phyloP scores from a whole-genome alignment of 2,797 vertebrate species.

The Clarias laeviceps region DNA sequence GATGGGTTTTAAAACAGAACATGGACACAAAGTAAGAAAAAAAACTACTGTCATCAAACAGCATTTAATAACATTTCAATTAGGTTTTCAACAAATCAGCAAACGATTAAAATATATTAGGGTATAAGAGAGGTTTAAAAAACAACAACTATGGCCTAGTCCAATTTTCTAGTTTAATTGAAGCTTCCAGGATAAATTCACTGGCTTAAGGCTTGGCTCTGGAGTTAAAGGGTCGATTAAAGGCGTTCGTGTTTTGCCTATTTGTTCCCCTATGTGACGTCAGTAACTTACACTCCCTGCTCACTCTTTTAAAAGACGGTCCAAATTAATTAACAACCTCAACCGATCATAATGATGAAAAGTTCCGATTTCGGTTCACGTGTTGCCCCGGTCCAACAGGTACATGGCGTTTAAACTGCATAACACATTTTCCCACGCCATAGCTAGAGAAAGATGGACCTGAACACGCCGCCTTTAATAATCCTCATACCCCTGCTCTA shows the following conservation, averaged over 20 bases:
- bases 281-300: no score
- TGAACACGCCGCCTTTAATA: background rate
- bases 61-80: background rate
- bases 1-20: background rate
- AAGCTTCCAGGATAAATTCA: background rate
- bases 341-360: background rate
- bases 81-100: background rate
- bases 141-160: background rate
- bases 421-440: background rate
- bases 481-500: background rate
- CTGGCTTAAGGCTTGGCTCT: background rate
- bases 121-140: no score
- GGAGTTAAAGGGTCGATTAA: background rate
- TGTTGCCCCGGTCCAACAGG: constrained; percentile 45
- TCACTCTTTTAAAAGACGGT: background rate
- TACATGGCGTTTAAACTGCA: background rate
- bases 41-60: background rate
- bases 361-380: background rate
- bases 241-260: background rate
- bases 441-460: background rate
- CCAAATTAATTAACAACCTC: background rate
- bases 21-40: background rate
- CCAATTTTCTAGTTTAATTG: background rate
- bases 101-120: background rate
- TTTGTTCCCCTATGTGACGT: background rate